Evolutionary conservation across 1,140 invertebrate genomes (phyloP).

Genomic region (Eurosta solidaginis): DNA sequence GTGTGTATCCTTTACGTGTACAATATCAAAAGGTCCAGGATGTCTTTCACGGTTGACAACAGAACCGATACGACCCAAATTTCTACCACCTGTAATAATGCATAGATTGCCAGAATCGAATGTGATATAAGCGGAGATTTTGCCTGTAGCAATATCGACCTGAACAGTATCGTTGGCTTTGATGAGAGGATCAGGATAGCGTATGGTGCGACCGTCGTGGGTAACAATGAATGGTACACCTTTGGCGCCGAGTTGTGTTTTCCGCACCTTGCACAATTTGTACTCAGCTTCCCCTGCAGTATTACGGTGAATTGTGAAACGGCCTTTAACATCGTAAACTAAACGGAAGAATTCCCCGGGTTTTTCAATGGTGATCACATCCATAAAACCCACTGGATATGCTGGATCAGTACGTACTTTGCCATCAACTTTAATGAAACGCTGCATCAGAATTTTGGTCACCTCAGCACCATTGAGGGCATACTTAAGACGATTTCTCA

Average conservation of each 20-base stretch:
- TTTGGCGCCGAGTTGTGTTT: conserved; percentile 87
- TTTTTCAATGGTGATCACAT: conserved; percentile 98
- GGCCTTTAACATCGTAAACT: conserved; percentile 98
- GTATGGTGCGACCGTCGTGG: conserved; percentile 96
- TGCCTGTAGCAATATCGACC: conserved; percentile 89
- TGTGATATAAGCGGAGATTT: conserved; percentile 97
- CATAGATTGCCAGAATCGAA: conserved; percentile 97
- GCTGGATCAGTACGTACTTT: conserved; percentile 96
- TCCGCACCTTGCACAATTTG: conserved; percentile 94
- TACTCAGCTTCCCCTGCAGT: conserved; percentile 98
- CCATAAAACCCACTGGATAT: conserved; percentile 98
- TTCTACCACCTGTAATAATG: conserved; percentile 99
- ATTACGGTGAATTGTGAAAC: conserved; percentile 97
- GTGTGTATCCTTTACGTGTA: conserved; percentile 95
- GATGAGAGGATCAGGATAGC: conserved; percentile 97
- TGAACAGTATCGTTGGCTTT: conserved; percentile 97
- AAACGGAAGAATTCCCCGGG: conserved; percentile 97
- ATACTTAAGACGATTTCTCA: conserved; percentile 97
- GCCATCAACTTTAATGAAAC: conserved; percentile 97
- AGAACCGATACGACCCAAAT: conserved; percentile 98
- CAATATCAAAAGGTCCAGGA: conserved; percentile 98
- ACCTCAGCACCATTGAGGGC: conserved; percentile 96
- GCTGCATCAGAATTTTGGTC: conserved; percentile 97
- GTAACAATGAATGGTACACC: conserved; percentile 94
- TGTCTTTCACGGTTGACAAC: conserved; percentile 96